phyloP scores from a whole-genome alignment of 2,888 invertebrate genomes.

The Xiphydria camelus region DNA sequence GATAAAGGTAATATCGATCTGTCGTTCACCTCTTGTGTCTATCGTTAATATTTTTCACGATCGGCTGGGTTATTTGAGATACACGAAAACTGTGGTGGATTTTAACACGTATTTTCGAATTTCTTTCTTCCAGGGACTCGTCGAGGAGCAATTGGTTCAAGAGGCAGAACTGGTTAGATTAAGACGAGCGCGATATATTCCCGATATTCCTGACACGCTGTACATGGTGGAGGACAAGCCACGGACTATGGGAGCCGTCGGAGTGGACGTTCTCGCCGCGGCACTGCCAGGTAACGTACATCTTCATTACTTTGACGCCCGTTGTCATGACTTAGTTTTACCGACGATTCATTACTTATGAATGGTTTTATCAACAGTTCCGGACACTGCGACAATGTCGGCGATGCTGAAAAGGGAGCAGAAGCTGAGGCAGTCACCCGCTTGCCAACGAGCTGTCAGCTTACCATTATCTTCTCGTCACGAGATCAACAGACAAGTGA shows the following conservation, averaged over 20 bases:
- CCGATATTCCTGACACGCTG: constrained; percentile 89
- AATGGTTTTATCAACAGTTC: constrained; percentile 59
- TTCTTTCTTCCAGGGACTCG: constrained; percentile 63
- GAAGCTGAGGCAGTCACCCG: constrained; percentile 77
- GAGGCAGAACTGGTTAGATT: constrained; percentile 74
- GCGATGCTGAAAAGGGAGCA: constrained; percentile 85
- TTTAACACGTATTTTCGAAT: constrained; percentile 8
- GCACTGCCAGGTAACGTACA: constrained; percentile 62
- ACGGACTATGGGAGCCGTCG: constrained; percentile 60
- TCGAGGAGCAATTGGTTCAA: constrained; percentile 83
- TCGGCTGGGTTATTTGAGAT: too few species aligned
- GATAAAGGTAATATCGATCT: constrained; percentile 86
- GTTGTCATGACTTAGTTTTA: too few species aligned
- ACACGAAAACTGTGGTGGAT: too few species aligned
- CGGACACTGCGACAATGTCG: constrained; percentile 74
- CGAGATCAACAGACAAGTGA: constrained; percentile 74
- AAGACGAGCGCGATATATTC: constrained; percentile 72
- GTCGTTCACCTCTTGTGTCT: too few species aligned
- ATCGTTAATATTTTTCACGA: too few species aligned
- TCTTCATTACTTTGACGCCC: neutral
- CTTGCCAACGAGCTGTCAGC: constrained; percentile 77
- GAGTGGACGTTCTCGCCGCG: constrained; percentile 68
- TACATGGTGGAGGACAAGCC: constrained; percentile 80
- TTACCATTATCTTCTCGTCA: constrained; percentile 76
- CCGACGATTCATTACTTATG: too few species aligned